Conservation (phyloP, 2,888 invertebrate genomes). For the Heliconius cydno region DNA sequence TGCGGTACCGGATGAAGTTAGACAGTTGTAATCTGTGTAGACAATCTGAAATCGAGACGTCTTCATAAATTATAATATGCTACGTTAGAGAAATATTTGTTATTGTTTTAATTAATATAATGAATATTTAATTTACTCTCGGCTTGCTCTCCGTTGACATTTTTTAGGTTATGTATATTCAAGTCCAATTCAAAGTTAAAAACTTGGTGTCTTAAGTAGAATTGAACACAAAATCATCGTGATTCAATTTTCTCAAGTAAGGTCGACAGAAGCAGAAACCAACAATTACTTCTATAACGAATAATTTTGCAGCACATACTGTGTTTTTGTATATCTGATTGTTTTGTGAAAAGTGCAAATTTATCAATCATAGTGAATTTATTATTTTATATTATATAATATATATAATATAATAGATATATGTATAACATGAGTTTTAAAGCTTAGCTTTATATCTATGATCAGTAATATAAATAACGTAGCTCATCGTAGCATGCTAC, state of each 20-base stretch:
- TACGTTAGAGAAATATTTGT: not conserved
- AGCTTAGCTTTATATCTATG: not conserved
- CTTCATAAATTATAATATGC: not conserved
- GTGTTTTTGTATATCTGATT: too few species aligned
- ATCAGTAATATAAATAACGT: not conserved
- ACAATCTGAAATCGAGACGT: conserved; percentile 15
- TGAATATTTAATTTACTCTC: not conserved
- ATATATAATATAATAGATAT: not conserved
- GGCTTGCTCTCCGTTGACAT: too few species aligned
- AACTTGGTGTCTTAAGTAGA: too few species aligned
- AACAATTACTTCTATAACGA: too few species aligned
- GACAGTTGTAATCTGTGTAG: conserved; percentile 14
- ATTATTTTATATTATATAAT: not conserved
- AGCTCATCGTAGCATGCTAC: conserved; percentile 8
- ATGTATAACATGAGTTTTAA: not conserved
- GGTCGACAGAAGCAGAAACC: too few species aligned
- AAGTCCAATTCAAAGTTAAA: too few species aligned
- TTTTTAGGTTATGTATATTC: too few species aligned
- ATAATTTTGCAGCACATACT: too few species aligned
- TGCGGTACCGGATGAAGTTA: conserved; percentile 5
- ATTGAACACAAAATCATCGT: too few species aligned
- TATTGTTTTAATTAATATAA: not conserved
- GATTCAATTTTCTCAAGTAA: too few species aligned
- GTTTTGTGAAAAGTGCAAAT: too few species aligned
- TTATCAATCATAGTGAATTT: too few species aligned